phyloP scores from a whole-genome alignment of 2,113 vertebrate genomes.

The Neopipo cinnamomea region DNA sequence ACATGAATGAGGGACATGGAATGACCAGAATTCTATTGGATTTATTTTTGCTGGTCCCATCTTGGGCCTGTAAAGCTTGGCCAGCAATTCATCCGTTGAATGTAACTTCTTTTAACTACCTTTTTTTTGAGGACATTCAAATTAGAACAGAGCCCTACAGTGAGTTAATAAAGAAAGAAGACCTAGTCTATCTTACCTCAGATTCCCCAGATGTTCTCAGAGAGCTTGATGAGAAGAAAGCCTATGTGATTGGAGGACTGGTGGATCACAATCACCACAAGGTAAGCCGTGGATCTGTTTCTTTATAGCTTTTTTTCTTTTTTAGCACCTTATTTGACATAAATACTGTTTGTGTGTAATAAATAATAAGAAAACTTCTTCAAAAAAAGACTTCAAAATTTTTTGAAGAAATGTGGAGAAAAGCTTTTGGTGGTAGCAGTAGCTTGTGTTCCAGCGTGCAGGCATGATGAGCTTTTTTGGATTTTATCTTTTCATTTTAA shows the following conservation, averaged over 20 bases:
- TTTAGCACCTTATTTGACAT: background rate
- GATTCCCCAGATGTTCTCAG: constrained; percentile 90
- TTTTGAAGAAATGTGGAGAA: background rate
- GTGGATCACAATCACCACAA: constrained; percentile 99
- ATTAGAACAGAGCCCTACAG: constrained; percentile 86
- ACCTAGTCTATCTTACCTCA: constrained; percentile 94
- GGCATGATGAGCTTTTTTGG: background rate
- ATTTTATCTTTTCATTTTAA: constrained; percentile 1
- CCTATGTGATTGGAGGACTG: constrained; percentile 93
- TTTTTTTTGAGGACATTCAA: constrained; percentile 84
- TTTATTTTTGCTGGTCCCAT: background rate
- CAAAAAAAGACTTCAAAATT: background rate
- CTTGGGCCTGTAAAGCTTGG: background rate
- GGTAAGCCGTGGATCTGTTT: constrained; percentile 68
- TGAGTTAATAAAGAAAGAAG: constrained; percentile 84
- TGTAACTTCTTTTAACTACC: background rate
- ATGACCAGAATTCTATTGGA: background rate
- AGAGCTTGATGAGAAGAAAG: constrained; percentile 89
- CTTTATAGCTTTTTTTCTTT: background rate
- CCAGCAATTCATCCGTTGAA: background rate
- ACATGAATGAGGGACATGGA: background rate
- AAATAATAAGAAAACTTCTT: background rate
- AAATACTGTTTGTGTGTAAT: background rate
- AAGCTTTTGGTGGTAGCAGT: background rate
- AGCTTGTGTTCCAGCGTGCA: background rate